phyloP scores from a whole-genome alignment of 1,140 invertebrate genomes.

The Zelostemma sp. region DNA sequence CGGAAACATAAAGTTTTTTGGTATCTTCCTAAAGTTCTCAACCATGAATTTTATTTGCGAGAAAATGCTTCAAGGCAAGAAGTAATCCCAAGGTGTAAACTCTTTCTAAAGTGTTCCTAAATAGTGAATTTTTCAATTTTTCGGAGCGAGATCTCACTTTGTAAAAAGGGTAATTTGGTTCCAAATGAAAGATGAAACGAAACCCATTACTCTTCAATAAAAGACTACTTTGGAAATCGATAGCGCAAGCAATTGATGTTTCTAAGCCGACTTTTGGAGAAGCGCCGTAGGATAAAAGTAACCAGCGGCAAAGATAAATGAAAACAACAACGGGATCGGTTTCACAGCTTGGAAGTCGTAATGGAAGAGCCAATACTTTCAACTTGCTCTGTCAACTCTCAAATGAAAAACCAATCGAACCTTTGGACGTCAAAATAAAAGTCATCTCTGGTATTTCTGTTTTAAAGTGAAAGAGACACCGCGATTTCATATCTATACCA shows the following conservation, averaged over 20 bases:
- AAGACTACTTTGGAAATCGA: background rate
- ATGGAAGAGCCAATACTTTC: background rate
- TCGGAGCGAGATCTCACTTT: too few relatives aligned
- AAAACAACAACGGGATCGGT: background rate
- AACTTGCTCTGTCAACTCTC: background rate
- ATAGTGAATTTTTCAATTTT: too few relatives aligned
- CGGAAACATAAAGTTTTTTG: background rate
- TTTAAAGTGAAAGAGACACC: too few relatives aligned
- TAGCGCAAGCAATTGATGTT: background rate
- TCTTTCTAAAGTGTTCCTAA: too few relatives aligned
- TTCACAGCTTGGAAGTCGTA: background rate
- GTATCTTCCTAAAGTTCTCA: too few relatives aligned
- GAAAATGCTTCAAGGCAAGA: too few relatives aligned
- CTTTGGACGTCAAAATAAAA: slow-evolving; percentile 18
- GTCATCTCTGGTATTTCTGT: too few relatives aligned
- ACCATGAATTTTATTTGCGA: too few relatives aligned
- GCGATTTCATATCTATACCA: too few relatives aligned
- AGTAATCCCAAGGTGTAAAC: too few relatives aligned
- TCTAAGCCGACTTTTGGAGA: background rate
- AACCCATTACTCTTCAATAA: background rate
- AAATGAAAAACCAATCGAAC: slow-evolving; percentile 22
- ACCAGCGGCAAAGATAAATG: background rate
- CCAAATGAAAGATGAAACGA: background rate
- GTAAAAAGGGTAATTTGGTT: too few relatives aligned
- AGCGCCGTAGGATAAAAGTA: background rate